Base-by-base conservation (phyloP, 2,888 invertebrate species). In the Ophioninae sp. region DNA sequence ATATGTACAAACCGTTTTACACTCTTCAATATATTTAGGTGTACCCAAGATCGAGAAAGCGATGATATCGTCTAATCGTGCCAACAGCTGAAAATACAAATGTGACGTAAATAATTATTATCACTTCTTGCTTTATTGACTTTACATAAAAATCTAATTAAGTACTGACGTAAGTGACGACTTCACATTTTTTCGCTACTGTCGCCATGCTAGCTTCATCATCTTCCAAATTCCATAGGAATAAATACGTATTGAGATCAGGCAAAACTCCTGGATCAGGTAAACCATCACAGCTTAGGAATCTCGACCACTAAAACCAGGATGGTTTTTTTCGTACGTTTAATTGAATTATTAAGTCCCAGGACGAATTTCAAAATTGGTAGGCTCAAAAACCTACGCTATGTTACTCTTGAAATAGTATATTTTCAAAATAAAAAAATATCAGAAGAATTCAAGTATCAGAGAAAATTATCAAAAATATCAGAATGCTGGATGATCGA, bases 201-300 rank as follows among this genome's bases (percentile, higher is more conserved):
- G 93, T 94, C 0, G 92, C 86, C 83, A 94, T 94, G 51, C 93
- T 93, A 69, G 93, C 93, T 0, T 89, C 76, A 0, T 93, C 90
- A 0, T 90, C 90, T n/a, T 91, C 91, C 68, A 92, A 88, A 79
- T 93, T 89, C 95, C 95, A 95, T 0, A 94, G 82, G 74, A 94
- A 95, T 0, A 95, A 89, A 87, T 94, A 95, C 0, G 94, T 95
- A 89, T 94, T 95, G 93, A 95, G 93, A 83, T 95, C 94, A 0
- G 94, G 93, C 3, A 94, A 92, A 20, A 94, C 92, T 0, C 94
- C 92, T 2, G 95, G 94, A 88, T 95, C 94, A 0, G 95, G 95
- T 0, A 95, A 93, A 3, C 95, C 95, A 76, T 95, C 95, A 85
- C 95, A 95, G 0, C 93, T 93, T 65, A 95, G 93, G 85, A 95